phyloP scores from a whole-genome alignment of 2,888 invertebrate genomes.

The Agonopterix arenella region DNA sequence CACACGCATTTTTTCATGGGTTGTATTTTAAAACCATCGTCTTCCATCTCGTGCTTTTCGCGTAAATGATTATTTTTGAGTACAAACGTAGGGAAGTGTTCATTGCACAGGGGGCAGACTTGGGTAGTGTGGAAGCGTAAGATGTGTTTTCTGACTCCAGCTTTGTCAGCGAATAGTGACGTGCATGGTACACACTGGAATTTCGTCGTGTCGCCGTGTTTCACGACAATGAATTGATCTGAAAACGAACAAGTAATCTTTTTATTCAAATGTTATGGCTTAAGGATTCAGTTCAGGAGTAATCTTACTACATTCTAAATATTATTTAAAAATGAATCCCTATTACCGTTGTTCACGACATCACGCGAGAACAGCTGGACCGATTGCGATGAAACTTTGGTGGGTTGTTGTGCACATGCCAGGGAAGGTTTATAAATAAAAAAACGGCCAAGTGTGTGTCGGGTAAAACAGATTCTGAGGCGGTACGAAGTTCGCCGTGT shows the following conservation, averaged over 20 bases:
- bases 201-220: neutral
- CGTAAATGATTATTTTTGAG: neutral
- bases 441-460: no score
- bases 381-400: no score
- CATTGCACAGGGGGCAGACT: neutral
- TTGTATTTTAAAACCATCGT: neutral
- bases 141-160: neutral
- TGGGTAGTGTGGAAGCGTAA: neutral
- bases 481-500: no score
- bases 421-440: no score
- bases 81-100: neutral
- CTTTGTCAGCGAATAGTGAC: neutral
- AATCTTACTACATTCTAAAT: no score
- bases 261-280: no score
- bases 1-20: slow-evolving; percentile 1
- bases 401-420: no score
- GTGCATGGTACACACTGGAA: neutral
- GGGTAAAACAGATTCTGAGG: no score
- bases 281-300: no score
- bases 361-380: no score
- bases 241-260: neutral
- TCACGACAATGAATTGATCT: neutral
- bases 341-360: no score
- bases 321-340: no score
- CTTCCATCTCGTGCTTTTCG: neutral